phyloP scores from a whole-genome alignment of 2,797 vertebrate genomes.

The Knipowitschia caucasica region DNA sequence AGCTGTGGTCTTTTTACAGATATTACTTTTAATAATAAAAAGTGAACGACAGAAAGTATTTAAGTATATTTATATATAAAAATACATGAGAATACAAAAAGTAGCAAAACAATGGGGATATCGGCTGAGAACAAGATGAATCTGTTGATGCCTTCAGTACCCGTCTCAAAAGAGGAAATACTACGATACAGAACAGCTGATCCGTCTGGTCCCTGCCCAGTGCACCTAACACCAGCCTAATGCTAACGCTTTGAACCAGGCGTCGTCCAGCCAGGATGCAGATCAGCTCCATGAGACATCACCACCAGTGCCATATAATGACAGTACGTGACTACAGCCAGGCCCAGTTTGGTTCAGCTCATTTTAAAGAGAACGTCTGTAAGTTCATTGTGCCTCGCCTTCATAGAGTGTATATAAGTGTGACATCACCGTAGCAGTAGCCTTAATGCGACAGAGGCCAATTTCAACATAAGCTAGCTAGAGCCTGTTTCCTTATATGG shows the following conservation, averaged over 20 bases:
- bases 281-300: conserved; percentile 47
- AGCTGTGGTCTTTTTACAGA: conserved; percentile 75
- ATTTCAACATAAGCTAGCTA: too few species aligned
- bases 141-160: conserved; percentile 76
- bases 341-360: conserved; percentile 35
- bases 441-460: too few species aligned
- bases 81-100: conserved; percentile 86
- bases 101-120: conserved; percentile 81
- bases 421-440: too few species aligned
- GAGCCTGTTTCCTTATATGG: too few species aligned
- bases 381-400: too few species aligned
- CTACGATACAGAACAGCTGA: conserved; percentile 55
- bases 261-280: conserved; percentile 35
- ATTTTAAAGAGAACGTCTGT: too few species aligned
- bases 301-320: conserved; percentile 57
- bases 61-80: conserved; percentile 86
- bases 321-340: conserved; percentile 59
- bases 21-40: conserved; percentile 79
- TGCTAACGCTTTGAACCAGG: conserved; percentile 40
- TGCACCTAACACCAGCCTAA: conserved; percentile 47
- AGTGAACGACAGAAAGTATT: conserved; percentile 78
- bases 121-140: conserved; percentile 73
- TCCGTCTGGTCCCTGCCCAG: conserved; percentile 74
- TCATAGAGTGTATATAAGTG: too few species aligned
- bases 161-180: conserved; percentile 38